These are phyloP conservation scores for Cecropterus lyciades DNA, from an alignment of 1,140 invertebrate species.

Conservation along the genomic window DNA sequence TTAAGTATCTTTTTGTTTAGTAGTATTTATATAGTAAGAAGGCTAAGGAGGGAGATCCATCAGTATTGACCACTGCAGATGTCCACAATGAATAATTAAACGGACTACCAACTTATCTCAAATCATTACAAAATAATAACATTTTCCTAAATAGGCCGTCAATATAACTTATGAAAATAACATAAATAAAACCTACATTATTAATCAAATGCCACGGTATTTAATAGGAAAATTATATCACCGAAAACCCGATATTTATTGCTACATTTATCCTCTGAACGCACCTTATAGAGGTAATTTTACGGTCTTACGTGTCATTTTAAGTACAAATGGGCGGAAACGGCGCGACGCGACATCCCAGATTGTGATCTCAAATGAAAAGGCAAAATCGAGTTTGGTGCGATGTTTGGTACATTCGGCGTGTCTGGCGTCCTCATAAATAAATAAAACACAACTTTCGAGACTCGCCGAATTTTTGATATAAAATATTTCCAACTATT, in stretches of 20 bases:
- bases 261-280: neutral
- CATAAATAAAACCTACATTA: too few relatives aligned
- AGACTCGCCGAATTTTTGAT: neutral
- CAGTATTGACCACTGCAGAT: too few relatives aligned
- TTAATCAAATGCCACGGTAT: too few relatives aligned
- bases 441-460: slow-evolving; percentile 11
- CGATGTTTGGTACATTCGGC: neutral
- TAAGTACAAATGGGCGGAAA: slow-evolving; percentile 9
- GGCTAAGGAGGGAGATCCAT: too few relatives aligned
- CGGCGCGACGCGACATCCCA: slow-evolving; percentile 17
- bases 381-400: slow-evolving; percentile 11
- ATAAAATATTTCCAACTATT: neutral
- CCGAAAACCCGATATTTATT: slow-evolving; percentile 2
- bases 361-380: slow-evolving; percentile 25
- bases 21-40: too few relatives aligned
- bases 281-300: slow-evolving; percentile 3
- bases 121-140: too few relatives aligned
- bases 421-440: slow-evolving; percentile 6
- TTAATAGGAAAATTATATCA: neutral
- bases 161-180: too few relatives aligned
- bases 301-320: slow-evolving; percentile 1
- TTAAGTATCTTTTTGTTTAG: too few relatives aligned
- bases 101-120: too few relatives aligned
- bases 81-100: too few relatives aligned
- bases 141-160: too few relatives aligned